phyloP scores from a whole-genome alignment of 1,140 invertebrate genomes.

The Drosophila sproati region DNA sequence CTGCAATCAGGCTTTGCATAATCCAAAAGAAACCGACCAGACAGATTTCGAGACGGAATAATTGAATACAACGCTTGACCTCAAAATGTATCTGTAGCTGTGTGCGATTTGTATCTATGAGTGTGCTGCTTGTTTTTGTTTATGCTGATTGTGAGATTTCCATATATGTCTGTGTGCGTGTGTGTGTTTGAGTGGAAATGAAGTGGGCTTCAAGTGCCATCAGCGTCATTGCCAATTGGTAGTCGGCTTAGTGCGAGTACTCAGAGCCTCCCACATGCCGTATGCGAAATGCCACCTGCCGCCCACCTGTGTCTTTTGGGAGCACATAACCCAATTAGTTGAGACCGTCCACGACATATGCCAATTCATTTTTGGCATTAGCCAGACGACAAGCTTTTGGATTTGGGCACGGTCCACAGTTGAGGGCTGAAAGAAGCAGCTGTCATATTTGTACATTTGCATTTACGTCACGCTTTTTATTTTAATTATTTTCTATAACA shows the following conservation, averaged over 20 bases:
- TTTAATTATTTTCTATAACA: constrained; percentile 60
- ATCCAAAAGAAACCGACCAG: constrained; percentile 11
- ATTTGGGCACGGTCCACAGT: constrained; percentile 25
- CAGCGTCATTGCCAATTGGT: constrained; percentile 63
- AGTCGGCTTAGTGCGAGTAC: constrained; percentile 36
- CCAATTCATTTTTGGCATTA: constrained; percentile 62
- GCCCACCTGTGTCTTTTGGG: constrained; percentile 57
- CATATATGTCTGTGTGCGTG: neutral
- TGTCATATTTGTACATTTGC: constrained; percentile 47
- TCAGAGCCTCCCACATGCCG: constrained; percentile 11
- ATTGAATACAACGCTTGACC: constrained; percentile 12
- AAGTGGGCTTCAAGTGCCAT: constrained; percentile 73
- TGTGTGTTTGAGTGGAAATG: constrained; percentile 50
- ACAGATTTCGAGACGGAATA: constrained; percentile 3
- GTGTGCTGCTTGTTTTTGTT: constrained; percentile 10
- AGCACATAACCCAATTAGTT: constrained; percentile 76
- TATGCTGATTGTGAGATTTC: constrained; percentile 22
- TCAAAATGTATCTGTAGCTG: constrained; percentile 24
- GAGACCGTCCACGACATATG: constrained; percentile 66
- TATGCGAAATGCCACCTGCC: constrained; percentile 2
- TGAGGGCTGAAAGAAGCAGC: neutral
- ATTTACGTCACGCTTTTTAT: constrained; percentile 60
- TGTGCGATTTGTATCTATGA: constrained; percentile 29
- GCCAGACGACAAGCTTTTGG: constrained; percentile 16
- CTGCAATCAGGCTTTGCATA: constrained; percentile 14